These are phyloP conservation scores for Echinops telfairi DNA, from an alignment of 2,113 vertebrate genomes.

Conservation along the genomic window DNA sequence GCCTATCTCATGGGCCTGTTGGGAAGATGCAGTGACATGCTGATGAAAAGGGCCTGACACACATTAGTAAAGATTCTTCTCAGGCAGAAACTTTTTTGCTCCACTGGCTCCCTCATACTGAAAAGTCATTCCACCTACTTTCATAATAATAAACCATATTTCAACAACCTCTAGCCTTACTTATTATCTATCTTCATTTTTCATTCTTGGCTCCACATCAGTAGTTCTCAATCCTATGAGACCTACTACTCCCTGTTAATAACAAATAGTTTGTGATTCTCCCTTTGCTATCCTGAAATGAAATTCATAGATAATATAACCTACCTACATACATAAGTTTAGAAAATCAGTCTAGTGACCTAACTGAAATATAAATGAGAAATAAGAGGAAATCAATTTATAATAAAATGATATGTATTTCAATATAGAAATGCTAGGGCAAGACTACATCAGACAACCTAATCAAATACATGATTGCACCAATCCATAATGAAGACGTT, in stretches of 20 bases:
- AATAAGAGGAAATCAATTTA: slow-evolving; percentile 66
- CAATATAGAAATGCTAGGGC: slow-evolving; percentile 59
- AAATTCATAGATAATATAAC: slow-evolving; percentile 58
- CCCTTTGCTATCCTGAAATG: slow-evolving; percentile 58
- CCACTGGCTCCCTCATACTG: slow-evolving; percentile 24
- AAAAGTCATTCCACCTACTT: slow-evolving; percentile 38
- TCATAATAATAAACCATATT: slow-evolving; percentile 38
- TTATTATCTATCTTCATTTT: slow-evolving; percentile 55
- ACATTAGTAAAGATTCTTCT: slow-evolving; percentile 31
- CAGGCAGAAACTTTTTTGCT: slow-evolving; percentile 54
- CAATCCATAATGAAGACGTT: slow-evolving; percentile 62
- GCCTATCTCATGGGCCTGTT: neutral
- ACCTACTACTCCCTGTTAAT: slow-evolving; percentile 62
- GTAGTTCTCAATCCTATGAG: slow-evolving; percentile 55
- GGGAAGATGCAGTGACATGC: slow-evolving; percentile 25
- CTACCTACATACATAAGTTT: slow-evolving; percentile 48
- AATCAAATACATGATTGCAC: slow-evolving; percentile 66
- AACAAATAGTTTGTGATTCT: slow-evolving; percentile 66
- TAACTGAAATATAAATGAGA: slow-evolving; percentile 68
- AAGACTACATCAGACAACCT: slow-evolving; percentile 14
- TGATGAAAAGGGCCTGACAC: slow-evolving; percentile 54
- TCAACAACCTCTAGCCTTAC: slow-evolving; percentile 37
- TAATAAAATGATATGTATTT: slow-evolving; percentile 62
- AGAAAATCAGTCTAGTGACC: slow-evolving; percentile 46
- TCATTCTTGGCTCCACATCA: slow-evolving; percentile 62